Conservation (phyloP, 1,140 invertebrate genomes). For the Drosophila kikkawai region DNA sequence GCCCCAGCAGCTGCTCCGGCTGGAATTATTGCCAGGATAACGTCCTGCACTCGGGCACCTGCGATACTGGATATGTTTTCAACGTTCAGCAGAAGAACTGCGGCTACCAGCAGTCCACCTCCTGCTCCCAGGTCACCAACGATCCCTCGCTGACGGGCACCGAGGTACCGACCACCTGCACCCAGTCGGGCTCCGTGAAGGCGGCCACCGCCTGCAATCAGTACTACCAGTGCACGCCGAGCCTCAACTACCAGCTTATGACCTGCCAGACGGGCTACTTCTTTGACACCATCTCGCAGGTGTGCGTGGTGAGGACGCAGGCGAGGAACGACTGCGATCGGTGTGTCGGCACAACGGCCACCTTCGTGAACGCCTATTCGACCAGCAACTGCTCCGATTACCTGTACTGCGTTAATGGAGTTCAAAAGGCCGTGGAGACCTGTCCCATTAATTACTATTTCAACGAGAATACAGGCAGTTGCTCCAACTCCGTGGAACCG, state of each 20-base stretch:
- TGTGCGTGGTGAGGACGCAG: conserved; percentile 40
- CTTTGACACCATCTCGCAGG: conserved; percentile 39
- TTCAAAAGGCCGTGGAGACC: conserved; percentile 13
- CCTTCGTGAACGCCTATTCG: conserved; percentile 62
- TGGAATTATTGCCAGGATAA: conserved; percentile 53
- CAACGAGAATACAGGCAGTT: conserved; percentile 36
- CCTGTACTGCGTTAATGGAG: conserved; percentile 52
- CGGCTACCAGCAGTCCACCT: conserved; percentile 26
- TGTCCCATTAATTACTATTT: conserved; percentile 45
- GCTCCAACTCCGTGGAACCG: conserved; percentile 15
- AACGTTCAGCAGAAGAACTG: conserved; percentile 36
- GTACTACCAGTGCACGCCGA: conserved; percentile 44
- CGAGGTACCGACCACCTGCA: conserved; percentile 15
- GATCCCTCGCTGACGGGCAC: conserved; percentile 38
- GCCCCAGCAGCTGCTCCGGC: conserved; percentile 29
- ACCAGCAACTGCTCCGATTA: conserved; percentile 44
- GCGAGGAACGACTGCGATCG: conserved; percentile 63
- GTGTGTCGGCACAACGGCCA: conserved; percentile 37
- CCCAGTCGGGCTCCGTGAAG: conserved; percentile 6
- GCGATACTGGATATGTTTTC: conserved; percentile 16
- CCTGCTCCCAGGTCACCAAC: conserved; percentile 60
- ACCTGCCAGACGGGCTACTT: conserved; percentile 36
- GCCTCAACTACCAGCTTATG: conserved; percentile 12
- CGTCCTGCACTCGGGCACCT: conserved; percentile 30
- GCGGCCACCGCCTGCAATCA: conserved; percentile 46